Conservation (phyloP, 2,113 vertebrate species). For the Amphilophus citrinellus region DNA sequence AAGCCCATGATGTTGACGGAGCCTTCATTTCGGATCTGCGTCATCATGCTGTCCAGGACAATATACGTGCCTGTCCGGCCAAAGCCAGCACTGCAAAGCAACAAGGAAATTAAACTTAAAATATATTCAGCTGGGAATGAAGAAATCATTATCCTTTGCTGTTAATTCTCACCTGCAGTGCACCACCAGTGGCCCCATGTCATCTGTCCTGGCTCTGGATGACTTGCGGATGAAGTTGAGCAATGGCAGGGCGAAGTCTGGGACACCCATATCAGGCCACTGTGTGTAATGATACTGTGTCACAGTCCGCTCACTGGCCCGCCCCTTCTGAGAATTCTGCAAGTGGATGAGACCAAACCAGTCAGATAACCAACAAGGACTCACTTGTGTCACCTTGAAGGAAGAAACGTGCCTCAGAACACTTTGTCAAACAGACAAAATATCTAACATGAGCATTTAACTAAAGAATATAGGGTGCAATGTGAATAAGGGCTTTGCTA, state of each 20-base stretch:
- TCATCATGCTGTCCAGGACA: slow-evolving; percentile 96
- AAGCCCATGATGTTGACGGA: slow-evolving; percentile 91
- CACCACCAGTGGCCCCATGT: slow-evolving; percentile 89
- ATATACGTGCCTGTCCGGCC: slow-evolving; percentile 95
- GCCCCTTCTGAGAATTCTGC: slow-evolving; percentile 91
- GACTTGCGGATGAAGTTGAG: slow-evolving; percentile 93
- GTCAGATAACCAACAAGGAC: not conserved
- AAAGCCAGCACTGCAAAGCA: slow-evolving; percentile 88
- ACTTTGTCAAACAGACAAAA: too few species aligned
- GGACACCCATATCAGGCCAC: slow-evolving; percentile 98
- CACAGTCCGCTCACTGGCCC: slow-evolving; percentile 85
- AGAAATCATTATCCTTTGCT: not conserved
- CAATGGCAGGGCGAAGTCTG: slow-evolving; percentile 90
- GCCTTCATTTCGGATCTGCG: slow-evolving; percentile 90
- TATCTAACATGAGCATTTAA: too few species aligned
- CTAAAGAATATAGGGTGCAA: too few species aligned
- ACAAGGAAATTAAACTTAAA: not conserved
- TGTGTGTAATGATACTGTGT: slow-evolving; percentile 96
- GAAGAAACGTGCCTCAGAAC: too few species aligned
- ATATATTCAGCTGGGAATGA: not conserved
- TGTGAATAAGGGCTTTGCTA: too few species aligned
- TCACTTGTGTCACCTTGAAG: not conserved
- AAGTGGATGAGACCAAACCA: not conserved
- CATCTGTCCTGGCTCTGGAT: slow-evolving; percentile 80
- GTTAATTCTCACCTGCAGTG: slow-evolving; percentile 90